Evolutionary conservation across 2,888 invertebrate species (phyloP).

Genomic region (Sarcophaga carnaria): DNA sequence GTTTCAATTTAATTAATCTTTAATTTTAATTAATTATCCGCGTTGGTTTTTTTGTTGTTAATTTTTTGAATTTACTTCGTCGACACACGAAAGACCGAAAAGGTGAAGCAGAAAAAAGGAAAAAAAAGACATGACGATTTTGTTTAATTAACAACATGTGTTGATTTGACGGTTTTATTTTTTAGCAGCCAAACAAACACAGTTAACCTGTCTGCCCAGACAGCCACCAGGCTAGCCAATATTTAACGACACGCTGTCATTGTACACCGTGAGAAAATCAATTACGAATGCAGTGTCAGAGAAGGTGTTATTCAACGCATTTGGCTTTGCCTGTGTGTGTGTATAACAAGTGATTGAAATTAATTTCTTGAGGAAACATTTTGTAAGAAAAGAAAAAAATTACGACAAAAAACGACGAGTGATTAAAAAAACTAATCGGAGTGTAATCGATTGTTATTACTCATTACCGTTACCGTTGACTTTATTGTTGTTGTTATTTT

Average conservation of each 20-base stretch:
- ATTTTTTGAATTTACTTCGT: too few relatives aligned
- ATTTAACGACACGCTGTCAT: not conserved
- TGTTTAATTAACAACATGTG: slow-evolving; percentile 65
- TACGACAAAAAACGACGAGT: too few relatives aligned
- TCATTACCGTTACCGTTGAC: not conserved
- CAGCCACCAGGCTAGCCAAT: too few relatives aligned
- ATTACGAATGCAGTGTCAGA: not conserved
- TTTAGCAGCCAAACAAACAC: not conserved
- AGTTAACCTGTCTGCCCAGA: not conserved
- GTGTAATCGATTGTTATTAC: too few relatives aligned
- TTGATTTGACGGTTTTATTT: slow-evolving; percentile 31
- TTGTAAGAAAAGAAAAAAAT: not conserved
- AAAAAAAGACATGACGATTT: slow-evolving; percentile 27
- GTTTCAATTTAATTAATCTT: slow-evolving; percentile 42
- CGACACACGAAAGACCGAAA: not conserved
- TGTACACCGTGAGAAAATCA: slow-evolving; percentile 40
- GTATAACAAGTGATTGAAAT: not conserved
- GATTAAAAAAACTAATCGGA: too few relatives aligned
- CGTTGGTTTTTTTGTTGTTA: too few relatives aligned
- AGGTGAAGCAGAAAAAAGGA: not conserved
- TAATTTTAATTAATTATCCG: slow-evolving; percentile 41
- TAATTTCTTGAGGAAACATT: not conserved
- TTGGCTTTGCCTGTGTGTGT: not conserved
- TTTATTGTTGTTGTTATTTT: not conserved
- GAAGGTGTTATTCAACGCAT: not conserved